phyloP scores from a whole-genome alignment of 2,113 vertebrate genomes.

The Sinocyclocheilus anophthalmus region DNA sequence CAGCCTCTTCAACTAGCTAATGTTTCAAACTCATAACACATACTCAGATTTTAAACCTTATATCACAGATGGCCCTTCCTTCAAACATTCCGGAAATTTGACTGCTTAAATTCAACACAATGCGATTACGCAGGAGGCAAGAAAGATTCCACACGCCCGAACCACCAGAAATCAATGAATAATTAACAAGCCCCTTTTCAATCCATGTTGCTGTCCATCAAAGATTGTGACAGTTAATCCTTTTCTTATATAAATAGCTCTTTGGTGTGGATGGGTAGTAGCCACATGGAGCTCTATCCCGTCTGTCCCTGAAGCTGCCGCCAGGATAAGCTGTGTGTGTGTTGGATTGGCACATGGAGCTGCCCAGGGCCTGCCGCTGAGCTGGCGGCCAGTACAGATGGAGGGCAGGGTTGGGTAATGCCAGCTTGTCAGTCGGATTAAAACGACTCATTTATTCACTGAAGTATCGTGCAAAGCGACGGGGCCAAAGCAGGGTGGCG shows the following conservation, averaged over 20 bases:
- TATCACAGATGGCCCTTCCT: not conserved
- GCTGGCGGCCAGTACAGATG: constrained; percentile 95
- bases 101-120: constrained; percentile 16
- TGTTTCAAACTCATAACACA: not conserved
- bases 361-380: constrained; percentile 80
- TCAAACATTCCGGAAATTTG: constrained; percentile 6
- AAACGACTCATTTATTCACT: constrained; percentile 99
- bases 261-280: constrained; percentile 78
- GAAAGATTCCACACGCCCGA: constrained; percentile 41
- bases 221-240: constrained; percentile 79
- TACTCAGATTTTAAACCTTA: not conserved
- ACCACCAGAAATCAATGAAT: constrained; percentile 53
- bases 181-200: constrained; percentile 57
- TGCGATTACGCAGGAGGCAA: constrained; percentile 20
- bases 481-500: constrained; percentile 82
- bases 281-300: constrained; percentile 79
- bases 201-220: constrained; percentile 76
- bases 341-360: constrained; percentile 81
- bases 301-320: constrained; percentile 83
- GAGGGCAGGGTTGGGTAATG: constrained; percentile 96
- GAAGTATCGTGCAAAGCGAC: constrained; percentile 97
- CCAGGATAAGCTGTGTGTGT: constrained; percentile 83
- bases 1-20: not conserved
- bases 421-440: constrained; percentile 99
- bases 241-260: constrained; percentile 87